Percentiles rank a stretch among this genome's conserved stretches.
These are phyloP conservation scores for Hylaeus anthracinus DNA, from an alignment of 1,140 invertebrate genomes.

Conservation along the genomic window DNA sequence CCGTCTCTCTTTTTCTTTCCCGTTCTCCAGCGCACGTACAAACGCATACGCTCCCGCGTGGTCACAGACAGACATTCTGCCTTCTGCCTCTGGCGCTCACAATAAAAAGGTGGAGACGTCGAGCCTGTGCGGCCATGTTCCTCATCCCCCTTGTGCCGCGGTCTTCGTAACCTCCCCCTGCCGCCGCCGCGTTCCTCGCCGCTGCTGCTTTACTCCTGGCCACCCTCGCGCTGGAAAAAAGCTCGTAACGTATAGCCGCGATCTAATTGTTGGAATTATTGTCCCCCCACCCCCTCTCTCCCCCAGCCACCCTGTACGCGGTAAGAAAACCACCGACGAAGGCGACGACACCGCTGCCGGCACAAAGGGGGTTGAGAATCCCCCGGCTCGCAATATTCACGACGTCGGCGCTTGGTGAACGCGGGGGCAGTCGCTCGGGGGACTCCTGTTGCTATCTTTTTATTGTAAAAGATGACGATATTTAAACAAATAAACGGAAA, in stretches of 20 bases:
- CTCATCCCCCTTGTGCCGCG: slow-evolving; percentile 69
- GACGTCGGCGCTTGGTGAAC: too few species aligned
- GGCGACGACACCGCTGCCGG: slow-evolving; percentile 2
- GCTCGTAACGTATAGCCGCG: slow-evolving; percentile 69
- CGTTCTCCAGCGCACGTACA: slow-evolving; percentile 24
- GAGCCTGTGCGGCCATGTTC: slow-evolving; percentile 74
- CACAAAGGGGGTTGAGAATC: neutral
- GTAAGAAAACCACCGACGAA: slow-evolving; percentile 57
- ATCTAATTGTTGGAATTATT: slow-evolving; percentile 77
- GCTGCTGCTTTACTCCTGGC: slow-evolving; percentile 31
- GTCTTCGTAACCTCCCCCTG: slow-evolving; percentile 55
- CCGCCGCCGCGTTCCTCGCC: slow-evolving; percentile 30
- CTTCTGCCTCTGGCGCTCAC: slow-evolving; percentile 76
- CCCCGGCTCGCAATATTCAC: slow-evolving; percentile 12
- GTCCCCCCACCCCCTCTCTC: slow-evolving; percentile 12
- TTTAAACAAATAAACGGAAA: too few species aligned
- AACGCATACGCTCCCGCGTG: neutral
- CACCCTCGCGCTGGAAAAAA: slow-evolving; percentile 58
- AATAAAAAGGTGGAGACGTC: slow-evolving; percentile 80
- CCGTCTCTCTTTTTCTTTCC: slow-evolving; percentile 37
- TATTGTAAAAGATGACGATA: too few species aligned
- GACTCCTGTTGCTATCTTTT: too few species aligned
- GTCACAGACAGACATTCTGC: slow-evolving; percentile 61
- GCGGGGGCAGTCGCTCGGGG: neutral
- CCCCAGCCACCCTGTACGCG: neutral